Percentiles rank a stretch among this genome's conserved stretches.
Conservation (phyloP, 2,113 vertebrate species). For the Hymenochirus boettgeri region DNA sequence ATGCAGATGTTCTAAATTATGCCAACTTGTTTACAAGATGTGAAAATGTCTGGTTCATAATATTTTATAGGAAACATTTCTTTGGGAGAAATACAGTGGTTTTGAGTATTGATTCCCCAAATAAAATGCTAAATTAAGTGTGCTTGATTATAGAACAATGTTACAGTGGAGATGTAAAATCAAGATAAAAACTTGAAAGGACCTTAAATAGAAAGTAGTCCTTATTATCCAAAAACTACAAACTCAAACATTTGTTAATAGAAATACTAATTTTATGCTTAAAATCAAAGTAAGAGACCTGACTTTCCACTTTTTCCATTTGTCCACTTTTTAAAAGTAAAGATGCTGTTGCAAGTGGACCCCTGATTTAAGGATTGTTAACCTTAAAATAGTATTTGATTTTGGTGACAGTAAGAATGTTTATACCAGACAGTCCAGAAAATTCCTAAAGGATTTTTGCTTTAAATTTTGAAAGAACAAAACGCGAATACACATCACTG, state of each 20-base stretch:
- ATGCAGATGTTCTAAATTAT: constrained; percentile 62
- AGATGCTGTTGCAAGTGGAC: no score
- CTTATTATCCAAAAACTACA: no score
- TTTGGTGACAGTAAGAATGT: not conserved
- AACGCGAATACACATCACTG: no score
- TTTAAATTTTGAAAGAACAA: no score
- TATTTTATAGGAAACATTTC: constrained; percentile 65
- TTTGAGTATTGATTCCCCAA: constrained; percentile 48
- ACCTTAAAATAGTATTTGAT: not conserved
- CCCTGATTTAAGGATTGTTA: not conserved
- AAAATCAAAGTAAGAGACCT: no score
- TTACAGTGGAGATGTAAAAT: no score
- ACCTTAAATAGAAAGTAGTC: no score
- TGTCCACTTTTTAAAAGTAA: no score
- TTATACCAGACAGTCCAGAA: not conserved
- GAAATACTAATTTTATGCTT: no score
- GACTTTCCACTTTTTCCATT: no score
- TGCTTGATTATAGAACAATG: constrained; percentile 57
- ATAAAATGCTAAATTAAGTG: constrained; percentile 64
- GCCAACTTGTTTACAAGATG: constrained; percentile 68
- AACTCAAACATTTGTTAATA: no score
- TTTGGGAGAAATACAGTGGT: constrained; percentile 63
- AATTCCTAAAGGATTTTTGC: not conserved
- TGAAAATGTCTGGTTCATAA: constrained; percentile 62
- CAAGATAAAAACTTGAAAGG: no score